Percentiles rank a stretch among this genome's conserved stretches.
phyloP scores from a whole-genome alignment of 30 jellyfish, hydroid and myxozoan species.

The Rhopilema esculentum region DNA sequence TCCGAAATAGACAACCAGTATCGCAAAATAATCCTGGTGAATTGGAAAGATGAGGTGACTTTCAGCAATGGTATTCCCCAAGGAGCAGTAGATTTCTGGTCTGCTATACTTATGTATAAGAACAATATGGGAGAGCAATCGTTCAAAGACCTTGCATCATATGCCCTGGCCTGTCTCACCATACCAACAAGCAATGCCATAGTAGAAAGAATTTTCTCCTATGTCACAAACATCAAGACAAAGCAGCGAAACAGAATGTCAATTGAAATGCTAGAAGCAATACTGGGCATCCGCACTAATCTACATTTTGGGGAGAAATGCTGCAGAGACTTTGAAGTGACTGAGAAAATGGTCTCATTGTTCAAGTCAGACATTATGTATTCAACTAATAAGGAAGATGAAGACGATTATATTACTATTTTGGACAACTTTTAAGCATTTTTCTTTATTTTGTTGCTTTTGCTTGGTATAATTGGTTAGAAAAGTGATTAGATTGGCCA shows the following conservation, averaged over 20 bases:
- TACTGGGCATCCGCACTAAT: constrained; percentile 41
- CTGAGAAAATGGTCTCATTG: constrained; percentile 13
- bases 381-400: not conserved
- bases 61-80: constrained; percentile 59
- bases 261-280: constrained; percentile 37
- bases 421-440: not conserved
- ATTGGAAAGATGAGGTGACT: constrained; percentile 48
- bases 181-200: constrained; percentile 70
- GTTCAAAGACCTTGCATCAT: constrained; percentile 63
- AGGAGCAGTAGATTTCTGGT: constrained; percentile 50
- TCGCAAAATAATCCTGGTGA: constrained; percentile 30
- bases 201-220: constrained; percentile 65
- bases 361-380: constrained; percentile 29
- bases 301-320: constrained; percentile 37
- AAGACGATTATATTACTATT: not conserved
- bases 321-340: constrained; percentile 36
- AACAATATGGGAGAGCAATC: constrained; percentile 15
- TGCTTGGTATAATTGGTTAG: not conserved
- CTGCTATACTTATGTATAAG: constrained; percentile 16
- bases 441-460: not conserved
- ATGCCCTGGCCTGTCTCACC: constrained; percentile 67
- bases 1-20: constrained; percentile 58
- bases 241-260: constrained; percentile 32
- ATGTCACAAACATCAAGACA: constrained; percentile 45
- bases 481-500: not conserved